Percentiles rank a stretch among this genome's conserved stretches.
Evolutionary conservation across 2,888 invertebrate genomes (phyloP).

Genomic region (Acanthoscelides obtectus): DNA sequence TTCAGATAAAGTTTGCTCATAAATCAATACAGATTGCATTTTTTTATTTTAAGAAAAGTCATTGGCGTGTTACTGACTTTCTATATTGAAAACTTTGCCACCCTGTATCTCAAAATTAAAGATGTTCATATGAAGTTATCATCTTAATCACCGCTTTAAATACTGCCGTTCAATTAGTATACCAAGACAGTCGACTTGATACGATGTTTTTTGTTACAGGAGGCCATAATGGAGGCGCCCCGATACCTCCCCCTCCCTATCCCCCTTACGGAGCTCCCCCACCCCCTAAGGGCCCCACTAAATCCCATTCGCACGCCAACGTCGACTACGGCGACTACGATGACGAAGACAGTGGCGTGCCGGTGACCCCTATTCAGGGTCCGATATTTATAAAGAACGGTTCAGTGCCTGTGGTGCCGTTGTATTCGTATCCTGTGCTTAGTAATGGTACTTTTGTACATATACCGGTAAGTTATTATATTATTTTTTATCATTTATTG

Average conservation of each 20-base stretch:
- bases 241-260: not conserved
- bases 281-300: not conserved
- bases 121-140: too few relatives aligned
- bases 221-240: not conserved
- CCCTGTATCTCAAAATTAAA: too few relatives aligned
- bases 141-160: too few relatives aligned
- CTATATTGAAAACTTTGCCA: too few relatives aligned
- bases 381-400: constrained; percentile 84
- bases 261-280: constrained; percentile 41
- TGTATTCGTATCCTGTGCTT: constrained; percentile 78
- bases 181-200: too few relatives aligned
- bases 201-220: constrained; percentile 31
- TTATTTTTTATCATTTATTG: too few relatives aligned
- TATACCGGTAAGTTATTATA: constrained; percentile 90
- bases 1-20: too few relatives aligned
- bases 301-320: constrained; percentile 59
- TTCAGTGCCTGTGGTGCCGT: constrained; percentile 79
- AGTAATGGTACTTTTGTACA: constrained; percentile 85
- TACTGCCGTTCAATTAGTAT: too few relatives aligned
- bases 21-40: too few relatives aligned
- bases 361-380: constrained; percentile 81
- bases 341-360: constrained; percentile 54
- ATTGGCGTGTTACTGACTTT: too few relatives aligned
- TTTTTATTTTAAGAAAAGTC: too few relatives aligned
- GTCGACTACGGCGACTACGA: constrained; percentile 70